These are phyloP conservation scores for Liposcelis brunnea DNA, from an alignment of 2,888 invertebrate species.

Conservation along the genomic window DNA sequence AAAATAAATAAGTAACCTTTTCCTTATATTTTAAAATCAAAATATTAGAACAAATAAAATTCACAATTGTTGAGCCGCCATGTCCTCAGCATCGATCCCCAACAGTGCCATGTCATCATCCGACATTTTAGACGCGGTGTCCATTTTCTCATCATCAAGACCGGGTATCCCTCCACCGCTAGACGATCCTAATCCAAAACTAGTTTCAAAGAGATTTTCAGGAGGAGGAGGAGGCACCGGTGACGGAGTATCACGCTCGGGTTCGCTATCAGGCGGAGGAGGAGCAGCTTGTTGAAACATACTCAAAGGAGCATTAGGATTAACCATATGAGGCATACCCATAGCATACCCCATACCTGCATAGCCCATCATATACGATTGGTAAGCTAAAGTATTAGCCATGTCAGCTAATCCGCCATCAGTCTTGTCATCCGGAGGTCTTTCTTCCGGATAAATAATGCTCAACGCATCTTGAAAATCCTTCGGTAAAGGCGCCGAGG, in stretches of 20 bases:
- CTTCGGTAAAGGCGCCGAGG: conserved; percentile 36
- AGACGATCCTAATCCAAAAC: neutral
- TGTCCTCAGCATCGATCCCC: conserved; percentile 70
- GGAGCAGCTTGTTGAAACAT: conserved; percentile 4
- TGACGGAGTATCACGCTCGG: conserved; percentile 10
- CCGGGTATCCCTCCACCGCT: conserved; percentile 15
- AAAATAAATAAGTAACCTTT: too few species aligned
- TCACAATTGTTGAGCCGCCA: conserved; percentile 36
- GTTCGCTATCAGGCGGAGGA: neutral
- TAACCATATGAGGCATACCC: neutral
- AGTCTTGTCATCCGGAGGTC: conserved; percentile 17
- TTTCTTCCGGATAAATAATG: conserved; percentile 43
- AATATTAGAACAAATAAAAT: neutral
- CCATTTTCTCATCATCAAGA: conserved; percentile 22
- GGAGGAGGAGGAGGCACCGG: conserved; percentile 8
- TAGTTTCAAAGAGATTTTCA: conserved; percentile 11
- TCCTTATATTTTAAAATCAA: too few species aligned
- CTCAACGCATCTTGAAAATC: conserved; percentile 49
- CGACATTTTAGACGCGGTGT: conserved; percentile 28
- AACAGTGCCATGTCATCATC: conserved; percentile 65
- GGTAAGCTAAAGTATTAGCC: too few species aligned
- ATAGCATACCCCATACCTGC: too few species aligned
- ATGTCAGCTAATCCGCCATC: too few species aligned
- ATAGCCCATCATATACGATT: too few species aligned
- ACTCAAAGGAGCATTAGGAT: neutral